Percentiles rank a stretch among this genome's conserved stretches.
phyloP scores from a whole-genome alignment of 2,888 invertebrate species.

The Drosophila setosimentum region DNA sequence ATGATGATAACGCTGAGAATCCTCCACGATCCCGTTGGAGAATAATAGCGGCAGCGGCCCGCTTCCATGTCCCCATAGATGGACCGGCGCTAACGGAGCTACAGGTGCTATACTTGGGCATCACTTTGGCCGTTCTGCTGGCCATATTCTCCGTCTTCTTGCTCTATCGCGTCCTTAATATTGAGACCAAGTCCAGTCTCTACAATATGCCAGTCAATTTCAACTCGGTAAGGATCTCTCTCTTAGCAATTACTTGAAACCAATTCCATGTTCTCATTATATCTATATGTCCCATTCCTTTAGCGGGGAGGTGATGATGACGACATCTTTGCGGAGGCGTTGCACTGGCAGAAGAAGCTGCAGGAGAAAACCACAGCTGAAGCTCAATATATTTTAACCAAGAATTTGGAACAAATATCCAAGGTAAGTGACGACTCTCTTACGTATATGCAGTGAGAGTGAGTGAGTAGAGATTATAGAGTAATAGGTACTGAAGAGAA shows the following conservation, averaged over 20 bases:
- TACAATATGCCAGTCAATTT: slow-evolving; percentile 84
- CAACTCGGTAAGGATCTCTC: slow-evolving; percentile 81
- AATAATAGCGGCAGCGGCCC: slow-evolving; percentile 40
- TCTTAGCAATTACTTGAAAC: neutral
- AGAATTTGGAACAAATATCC: slow-evolving; percentile 92
- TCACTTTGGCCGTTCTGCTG: slow-evolving; percentile 82
- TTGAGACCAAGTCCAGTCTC: slow-evolving; percentile 83
- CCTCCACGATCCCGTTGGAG: slow-evolving; percentile 21
- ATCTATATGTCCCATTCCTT: neutral
- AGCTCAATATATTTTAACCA: slow-evolving; percentile 90
- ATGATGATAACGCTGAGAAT: neutral
- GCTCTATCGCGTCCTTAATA: slow-evolving; percentile 84
- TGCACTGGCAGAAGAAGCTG: slow-evolving; percentile 89
- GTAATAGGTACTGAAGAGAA: neutral
- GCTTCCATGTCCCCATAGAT: slow-evolving; percentile 68
- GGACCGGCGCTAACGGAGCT: slow-evolving; percentile 81
- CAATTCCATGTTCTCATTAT: neutral
- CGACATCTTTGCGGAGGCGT: slow-evolving; percentile 88
- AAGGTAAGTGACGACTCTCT: slow-evolving; percentile 87
- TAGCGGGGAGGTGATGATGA: slow-evolving; percentile 86
- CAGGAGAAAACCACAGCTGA: slow-evolving; percentile 90
- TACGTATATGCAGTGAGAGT: neutral
- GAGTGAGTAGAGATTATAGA: neutral
- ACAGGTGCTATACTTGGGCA: slow-evolving; percentile 84
- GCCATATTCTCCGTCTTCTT: slow-evolving; percentile 84